Evolutionary conservation across 35 echinoderm and acorn worm genomes (phyloP).

Genomic region (Eucidaris tribuloides): DNA sequence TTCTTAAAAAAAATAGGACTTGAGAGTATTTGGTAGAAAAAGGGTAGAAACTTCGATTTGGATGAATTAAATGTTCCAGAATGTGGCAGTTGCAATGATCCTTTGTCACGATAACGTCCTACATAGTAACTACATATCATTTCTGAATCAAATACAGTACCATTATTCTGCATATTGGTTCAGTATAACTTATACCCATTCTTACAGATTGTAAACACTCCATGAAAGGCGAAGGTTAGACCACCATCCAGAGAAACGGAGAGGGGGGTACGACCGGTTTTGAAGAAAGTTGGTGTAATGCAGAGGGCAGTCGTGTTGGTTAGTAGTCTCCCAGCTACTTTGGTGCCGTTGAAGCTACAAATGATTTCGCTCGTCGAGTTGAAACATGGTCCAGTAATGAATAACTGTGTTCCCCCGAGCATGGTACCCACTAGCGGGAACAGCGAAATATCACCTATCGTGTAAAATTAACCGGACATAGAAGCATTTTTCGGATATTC

Average conservation of each 20-base stretch:
- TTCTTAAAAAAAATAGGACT: too few species aligned
- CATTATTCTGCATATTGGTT: neutral
- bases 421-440: neutral
- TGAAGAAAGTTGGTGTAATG: constrained; percentile 23
- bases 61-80: too few species aligned
- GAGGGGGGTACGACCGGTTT: constrained; percentile 19
- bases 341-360: neutral
- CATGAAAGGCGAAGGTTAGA: neutral
- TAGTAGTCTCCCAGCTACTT: neutral
- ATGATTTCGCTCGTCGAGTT: neutral
- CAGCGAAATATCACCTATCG: neutral
- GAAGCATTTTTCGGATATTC: too few species aligned
- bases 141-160: neutral
- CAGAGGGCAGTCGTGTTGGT: neutral
- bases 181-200: neutral
- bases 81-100: too few species aligned
- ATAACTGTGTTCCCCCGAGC: constrained; percentile 13
- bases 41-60: too few species aligned
- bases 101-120: neutral
- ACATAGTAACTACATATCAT: neutral
- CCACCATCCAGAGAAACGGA: neutral
- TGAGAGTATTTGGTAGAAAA: too few species aligned
- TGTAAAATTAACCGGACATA: too few species aligned
- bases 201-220: neutral
- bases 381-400: neutral